phyloP scores from a whole-genome alignment of 2,888 invertebrate species.

The Cantharis flavilabris region DNA sequence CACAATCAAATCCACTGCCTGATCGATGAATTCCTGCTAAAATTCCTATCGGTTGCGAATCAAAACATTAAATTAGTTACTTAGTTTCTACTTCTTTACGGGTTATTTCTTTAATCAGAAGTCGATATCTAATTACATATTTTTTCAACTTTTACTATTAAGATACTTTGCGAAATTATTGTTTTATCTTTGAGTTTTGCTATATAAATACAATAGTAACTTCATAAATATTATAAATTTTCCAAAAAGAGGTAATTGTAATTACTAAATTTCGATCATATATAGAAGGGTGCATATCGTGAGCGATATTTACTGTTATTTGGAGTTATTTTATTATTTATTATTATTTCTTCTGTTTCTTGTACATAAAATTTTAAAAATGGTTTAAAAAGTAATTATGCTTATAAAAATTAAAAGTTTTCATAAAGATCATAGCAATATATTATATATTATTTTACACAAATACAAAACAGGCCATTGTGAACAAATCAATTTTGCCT shows the following conservation, averaged over 20 bases:
- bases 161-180: not conserved
- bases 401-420: too few species aligned
- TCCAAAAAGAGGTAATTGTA: not conserved
- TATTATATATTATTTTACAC: too few species aligned
- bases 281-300: not conserved
- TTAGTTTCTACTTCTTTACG: constrained; percentile 19
- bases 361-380: too few species aligned
- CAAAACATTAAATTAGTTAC: constrained; percentile 24
- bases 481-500: not conserved
- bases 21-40: constrained; percentile 43
- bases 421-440: too few species aligned
- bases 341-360: not conserved
- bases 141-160: not conserved
- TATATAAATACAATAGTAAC: not conserved
- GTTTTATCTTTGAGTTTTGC: not conserved
- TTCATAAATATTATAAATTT: not conserved
- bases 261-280: not conserved
- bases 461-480: too few species aligned
- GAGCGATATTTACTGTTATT: not conserved
- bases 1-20: constrained; percentile 50
- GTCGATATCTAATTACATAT: constrained; percentile 12
- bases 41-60: constrained; percentile 24
- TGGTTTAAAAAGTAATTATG: too few species aligned
- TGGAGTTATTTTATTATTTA: too few species aligned
- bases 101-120: constrained; percentile 14